Percentiles rank a stretch among this genome's conserved stretches.
Evolutionary conservation across 1,140 invertebrate genomes (phyloP).

Genomic region (Sminthurinus signatus): DNA sequence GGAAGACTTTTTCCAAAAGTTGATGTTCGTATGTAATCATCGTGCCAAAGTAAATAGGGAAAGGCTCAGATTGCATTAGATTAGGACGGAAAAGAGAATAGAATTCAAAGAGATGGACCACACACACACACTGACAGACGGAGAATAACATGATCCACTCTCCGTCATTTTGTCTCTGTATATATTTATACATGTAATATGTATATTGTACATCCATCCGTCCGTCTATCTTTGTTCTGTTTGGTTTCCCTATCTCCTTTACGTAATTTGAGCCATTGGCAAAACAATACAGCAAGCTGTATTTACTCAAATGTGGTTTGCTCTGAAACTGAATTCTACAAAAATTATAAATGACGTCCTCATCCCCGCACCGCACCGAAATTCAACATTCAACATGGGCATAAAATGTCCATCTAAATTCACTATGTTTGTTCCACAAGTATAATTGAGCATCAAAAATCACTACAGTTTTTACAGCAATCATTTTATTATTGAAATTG

Average conservation of each 20-base stretch:
- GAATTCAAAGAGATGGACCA: conserved; percentile 12
- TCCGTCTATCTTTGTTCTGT: neutral
- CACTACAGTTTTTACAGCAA: too few species aligned
- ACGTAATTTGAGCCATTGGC: conserved; percentile 31
- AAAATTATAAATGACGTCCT: too few species aligned
- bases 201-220: too few species aligned
- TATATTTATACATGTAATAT: too few species aligned
- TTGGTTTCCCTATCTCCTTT: conserved; percentile 4
- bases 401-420: too few species aligned
- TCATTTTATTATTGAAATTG: too few species aligned
- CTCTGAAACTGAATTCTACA: too few species aligned
- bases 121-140: conserved; percentile 25
- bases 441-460: too few species aligned
- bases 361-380: too few species aligned
- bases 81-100: conserved; percentile 1
- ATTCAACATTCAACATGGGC: too few species aligned
- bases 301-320: conserved; percentile 30
- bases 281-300: conserved; percentile 37
- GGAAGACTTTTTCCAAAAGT: too few species aligned
- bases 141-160: conserved; percentile 13
- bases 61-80: conserved; percentile 6
- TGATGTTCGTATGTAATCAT: neutral
- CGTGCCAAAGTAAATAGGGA: conserved; percentile 13
- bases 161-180: neutral
- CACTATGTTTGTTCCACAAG: too few species aligned